A percentile compares a stretch with the other conserved stretches of the same genome.
phyloP scores from a whole-genome alignment of 2,797 vertebrate species.

The Liparis tanakae region DNA sequence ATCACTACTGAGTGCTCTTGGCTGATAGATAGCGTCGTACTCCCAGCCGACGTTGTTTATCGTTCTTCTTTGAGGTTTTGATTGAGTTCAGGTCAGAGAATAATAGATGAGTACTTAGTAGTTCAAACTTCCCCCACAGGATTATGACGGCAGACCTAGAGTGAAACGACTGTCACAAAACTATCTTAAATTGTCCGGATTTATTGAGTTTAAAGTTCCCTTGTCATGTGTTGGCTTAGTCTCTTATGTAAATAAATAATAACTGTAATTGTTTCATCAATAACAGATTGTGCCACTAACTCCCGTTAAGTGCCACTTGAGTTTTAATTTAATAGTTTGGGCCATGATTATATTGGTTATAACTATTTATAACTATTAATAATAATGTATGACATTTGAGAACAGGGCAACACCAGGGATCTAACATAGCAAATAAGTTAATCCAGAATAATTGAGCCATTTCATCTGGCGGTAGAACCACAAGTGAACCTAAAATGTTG shows the following conservation, averaged over 20 bases:
- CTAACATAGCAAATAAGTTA: conserved; percentile 1
- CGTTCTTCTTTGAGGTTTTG: conserved; percentile 12
- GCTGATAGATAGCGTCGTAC: not conserved
- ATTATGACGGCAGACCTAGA: not conserved
- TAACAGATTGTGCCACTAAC: not conserved
- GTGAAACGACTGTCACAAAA: not conserved
- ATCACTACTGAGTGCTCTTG: conserved; percentile 22
- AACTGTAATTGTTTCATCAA: not conserved
- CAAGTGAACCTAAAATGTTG: not conserved
- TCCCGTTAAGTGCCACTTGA: not conserved
- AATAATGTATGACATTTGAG: too few relatives aligned
- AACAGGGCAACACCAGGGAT: not conserved
- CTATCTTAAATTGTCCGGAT: not conserved
- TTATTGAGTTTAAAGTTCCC: not conserved
- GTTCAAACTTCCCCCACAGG: not conserved
- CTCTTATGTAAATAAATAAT: conserved; percentile 10
- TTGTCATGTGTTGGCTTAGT: not conserved
- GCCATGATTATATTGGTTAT: not conserved
- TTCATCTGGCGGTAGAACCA: not conserved
- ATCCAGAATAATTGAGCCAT: not conserved
- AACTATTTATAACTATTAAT: not conserved
- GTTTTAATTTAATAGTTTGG: conserved; percentile 13
- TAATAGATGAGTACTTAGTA: not conserved
- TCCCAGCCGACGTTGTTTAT: not conserved
- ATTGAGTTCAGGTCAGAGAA: conserved; percentile 8